phyloP scores from a whole-genome alignment of 2,797 vertebrate genomes.

The Myotis pilosus region DNA sequence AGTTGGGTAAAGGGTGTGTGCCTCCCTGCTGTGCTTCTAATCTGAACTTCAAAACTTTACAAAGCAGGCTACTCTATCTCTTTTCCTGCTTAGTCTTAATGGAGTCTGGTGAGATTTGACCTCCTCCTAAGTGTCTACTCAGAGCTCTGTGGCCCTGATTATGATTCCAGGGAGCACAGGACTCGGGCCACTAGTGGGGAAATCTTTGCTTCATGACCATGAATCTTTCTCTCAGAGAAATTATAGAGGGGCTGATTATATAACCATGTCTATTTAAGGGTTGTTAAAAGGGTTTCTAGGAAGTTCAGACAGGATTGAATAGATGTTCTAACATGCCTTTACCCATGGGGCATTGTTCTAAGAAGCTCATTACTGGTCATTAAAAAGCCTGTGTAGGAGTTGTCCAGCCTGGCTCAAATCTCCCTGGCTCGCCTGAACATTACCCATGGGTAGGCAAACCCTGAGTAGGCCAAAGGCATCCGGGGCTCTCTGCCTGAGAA shows the following conservation, averaged over 20 bases:
- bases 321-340: not conserved
- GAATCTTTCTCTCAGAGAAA: constrained; percentile 30
- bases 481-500: not conserved
- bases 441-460: not conserved
- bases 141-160: not conserved
- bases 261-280: not conserved
- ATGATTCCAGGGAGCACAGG: not conserved
- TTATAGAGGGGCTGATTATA: not conserved
- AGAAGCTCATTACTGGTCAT: not conserved
- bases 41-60: constrained; percentile 65
- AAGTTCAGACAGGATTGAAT: not conserved
- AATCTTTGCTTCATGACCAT: not conserved
- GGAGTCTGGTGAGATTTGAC: not conserved
- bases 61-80: constrained; percentile 1
- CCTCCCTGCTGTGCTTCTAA: constrained; percentile 44
- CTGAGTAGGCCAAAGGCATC: not conserved
- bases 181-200: not conserved
- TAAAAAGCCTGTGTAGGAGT: not conserved
- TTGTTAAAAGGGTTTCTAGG: constrained; percentile 31
- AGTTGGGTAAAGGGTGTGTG: constrained; percentile 40
- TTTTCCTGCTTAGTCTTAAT: constrained; percentile 48
- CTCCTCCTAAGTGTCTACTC: not conserved
- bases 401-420: not conserved
- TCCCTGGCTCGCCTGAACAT: not conserved
- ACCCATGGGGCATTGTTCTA: not conserved